Evolutionary conservation across 1,140 invertebrate genomes (phyloP).

Genomic region (Pectinophora gossypiella): DNA sequence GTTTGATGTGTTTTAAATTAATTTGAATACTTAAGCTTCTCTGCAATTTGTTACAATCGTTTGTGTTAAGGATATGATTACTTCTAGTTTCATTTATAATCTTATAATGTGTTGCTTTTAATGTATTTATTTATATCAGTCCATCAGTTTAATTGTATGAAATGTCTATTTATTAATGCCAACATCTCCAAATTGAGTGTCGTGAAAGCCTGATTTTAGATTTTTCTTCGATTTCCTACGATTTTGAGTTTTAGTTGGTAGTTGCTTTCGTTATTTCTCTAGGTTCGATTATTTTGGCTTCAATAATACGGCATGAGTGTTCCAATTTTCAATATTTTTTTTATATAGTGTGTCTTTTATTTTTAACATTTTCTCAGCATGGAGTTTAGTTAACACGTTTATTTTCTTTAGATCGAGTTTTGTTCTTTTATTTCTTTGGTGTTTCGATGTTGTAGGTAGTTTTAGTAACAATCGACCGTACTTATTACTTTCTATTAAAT

Average conservation of each 20-base stretch:
- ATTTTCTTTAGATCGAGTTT: background rate
- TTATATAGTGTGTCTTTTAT: conserved; percentile 13
- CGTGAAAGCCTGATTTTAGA: background rate
- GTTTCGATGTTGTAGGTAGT: conserved; percentile 21
- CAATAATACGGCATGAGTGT: conserved; percentile 26
- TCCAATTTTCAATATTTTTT: conserved; percentile 12
- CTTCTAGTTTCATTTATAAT: too few species aligned
- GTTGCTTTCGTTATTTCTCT: conserved; percentile 4
- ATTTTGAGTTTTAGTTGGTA: conserved; percentile 8
- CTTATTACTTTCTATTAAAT: background rate
- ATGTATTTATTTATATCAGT: too few species aligned
- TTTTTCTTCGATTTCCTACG: background rate
- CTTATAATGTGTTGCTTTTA: too few species aligned
- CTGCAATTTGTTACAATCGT: too few species aligned
- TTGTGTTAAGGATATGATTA: too few species aligned
- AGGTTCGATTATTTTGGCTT: conserved; percentile 10
- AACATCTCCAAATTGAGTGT: background rate
- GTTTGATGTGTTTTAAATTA: too few species aligned
- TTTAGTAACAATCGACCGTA: background rate
- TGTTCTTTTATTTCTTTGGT: conserved; percentile 10
- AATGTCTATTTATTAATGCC: too few species aligned
- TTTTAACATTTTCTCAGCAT: conserved; percentile 29
- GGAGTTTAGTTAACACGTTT: conserved; percentile 19
- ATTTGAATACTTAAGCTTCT: too few species aligned
- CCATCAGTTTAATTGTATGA: too few species aligned